Percentiles rank a stretch among this genome's conserved stretches.
Evolutionary conservation across 2,888 invertebrate genomes (phyloP).

Genomic region (Orthosia cruda): DNA sequence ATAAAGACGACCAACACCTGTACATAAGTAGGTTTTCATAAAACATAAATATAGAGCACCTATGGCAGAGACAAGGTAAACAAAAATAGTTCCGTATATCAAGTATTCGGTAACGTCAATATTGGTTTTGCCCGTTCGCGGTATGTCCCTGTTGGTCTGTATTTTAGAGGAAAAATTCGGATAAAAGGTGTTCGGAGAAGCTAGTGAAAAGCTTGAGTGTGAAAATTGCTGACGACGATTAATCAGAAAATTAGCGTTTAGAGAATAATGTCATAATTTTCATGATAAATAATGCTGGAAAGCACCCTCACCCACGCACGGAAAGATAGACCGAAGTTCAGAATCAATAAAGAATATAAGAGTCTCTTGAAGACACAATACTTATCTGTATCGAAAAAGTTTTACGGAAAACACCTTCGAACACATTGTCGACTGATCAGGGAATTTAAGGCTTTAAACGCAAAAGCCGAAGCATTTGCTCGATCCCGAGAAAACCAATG

Average conservation of each 20-base stretch:
- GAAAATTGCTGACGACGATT: not conserved
- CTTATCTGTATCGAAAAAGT: slow-evolving; percentile 25
- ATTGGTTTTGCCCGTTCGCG: slow-evolving; percentile 37
- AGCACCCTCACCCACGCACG: not conserved
- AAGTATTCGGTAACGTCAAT: slow-evolving; percentile 43
- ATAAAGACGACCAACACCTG: slow-evolving; percentile 55
- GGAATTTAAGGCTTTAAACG: slow-evolving; percentile 28
- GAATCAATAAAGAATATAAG: not conserved
- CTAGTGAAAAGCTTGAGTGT: not conserved
- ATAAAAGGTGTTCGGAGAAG: not conserved
- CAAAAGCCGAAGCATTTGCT: slow-evolving; percentile 22
- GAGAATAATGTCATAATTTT: not conserved
- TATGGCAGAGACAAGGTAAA: slow-evolving; percentile 44
- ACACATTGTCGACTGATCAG: slow-evolving; percentile 34
- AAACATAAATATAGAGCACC: slow-evolving; percentile 46
- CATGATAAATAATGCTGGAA: not conserved
- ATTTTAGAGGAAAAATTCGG: slow-evolving; percentile 8
- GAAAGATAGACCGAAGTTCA: not conserved
- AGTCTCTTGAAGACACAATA: not conserved
- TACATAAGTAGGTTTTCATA: slow-evolving; percentile 40
- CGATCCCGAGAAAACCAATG: slow-evolving; percentile 44
- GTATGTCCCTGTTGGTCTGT: not conserved
- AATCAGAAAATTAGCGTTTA: not conserved
- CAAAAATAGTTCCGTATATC: slow-evolving; percentile 39
- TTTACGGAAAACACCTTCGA: not conserved